Conservation (phyloP, 2,797 vertebrate genomes). For the Hylomyscus alleni region DNA sequence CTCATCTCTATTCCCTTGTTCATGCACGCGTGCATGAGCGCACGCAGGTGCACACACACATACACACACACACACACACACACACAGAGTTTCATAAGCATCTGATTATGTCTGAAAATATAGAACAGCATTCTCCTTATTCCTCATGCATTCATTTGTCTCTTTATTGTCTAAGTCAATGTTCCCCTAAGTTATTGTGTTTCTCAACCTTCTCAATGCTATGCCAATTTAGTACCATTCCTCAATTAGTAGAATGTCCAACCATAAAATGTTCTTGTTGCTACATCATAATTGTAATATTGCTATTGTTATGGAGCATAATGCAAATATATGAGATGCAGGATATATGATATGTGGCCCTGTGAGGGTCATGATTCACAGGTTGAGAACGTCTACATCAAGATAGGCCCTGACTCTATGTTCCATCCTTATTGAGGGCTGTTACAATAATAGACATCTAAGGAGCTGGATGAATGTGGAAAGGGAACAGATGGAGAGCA, state of each 20-base stretch:
- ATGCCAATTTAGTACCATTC: not conserved
- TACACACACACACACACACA: not conserved
- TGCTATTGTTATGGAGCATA: no score
- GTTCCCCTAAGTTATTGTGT: not conserved
- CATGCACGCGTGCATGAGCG: not conserved
- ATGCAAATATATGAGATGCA: not conserved
- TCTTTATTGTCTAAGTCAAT: not conserved
- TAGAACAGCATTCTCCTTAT: not conserved
- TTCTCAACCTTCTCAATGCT: not conserved
- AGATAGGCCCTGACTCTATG: not conserved
- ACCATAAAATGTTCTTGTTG: not conserved
- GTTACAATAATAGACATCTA: not conserved
- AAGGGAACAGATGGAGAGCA: not conserved
- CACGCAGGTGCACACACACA: no score
- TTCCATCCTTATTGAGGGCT: accelerated
- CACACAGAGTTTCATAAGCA: not conserved
- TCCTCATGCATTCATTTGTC: not conserved
- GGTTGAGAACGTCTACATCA: not conserved
- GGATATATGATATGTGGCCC: no score
- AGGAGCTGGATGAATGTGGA: not conserved
- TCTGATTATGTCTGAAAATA: not conserved
- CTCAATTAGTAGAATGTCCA: not conserved
- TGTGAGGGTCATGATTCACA: no score
- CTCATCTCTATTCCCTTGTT: no score
- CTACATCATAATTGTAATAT: not conserved